A percentile compares a stretch with the other conserved stretches of the same genome.
Conservation (phyloP, 2,797 vertebrate species). For the Enteromius thamalakanensis region DNA sequence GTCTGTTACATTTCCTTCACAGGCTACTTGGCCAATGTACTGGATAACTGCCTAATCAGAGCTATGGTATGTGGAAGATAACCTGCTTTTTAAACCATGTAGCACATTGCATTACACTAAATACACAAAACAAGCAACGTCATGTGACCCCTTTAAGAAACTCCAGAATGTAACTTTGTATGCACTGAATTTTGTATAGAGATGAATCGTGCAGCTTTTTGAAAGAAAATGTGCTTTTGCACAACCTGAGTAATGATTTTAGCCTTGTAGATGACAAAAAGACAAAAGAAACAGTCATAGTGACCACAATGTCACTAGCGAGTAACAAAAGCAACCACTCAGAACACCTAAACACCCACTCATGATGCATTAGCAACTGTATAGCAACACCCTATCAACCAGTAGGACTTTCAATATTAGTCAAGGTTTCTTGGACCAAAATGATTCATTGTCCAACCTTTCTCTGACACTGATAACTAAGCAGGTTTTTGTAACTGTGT, state of each 20-base stretch:
- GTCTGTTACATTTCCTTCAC: too few species aligned
- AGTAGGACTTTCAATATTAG: neutral
- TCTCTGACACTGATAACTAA: neutral
- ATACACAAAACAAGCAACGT: too few species aligned
- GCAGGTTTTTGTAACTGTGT: neutral
- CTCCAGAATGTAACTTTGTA: neutral
- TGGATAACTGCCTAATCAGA: too few species aligned
- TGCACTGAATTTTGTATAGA: neutral
- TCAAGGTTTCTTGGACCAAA: neutral
- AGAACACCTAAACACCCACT: neutral
- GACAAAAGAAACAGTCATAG: neutral
- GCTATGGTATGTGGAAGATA: too few species aligned
- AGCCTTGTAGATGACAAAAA: neutral
- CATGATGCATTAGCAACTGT: neutral
- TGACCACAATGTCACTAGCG: neutral
- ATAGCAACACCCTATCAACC: neutral
- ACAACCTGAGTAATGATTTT: neutral
- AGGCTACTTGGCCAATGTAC: too few species aligned
- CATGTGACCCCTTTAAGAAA: neutral
- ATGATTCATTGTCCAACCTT: neutral
- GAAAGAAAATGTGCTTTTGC: neutral
- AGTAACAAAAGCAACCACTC: neutral
- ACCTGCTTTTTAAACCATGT: too few species aligned
- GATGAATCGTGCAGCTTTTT: neutral
- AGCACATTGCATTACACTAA: too few species aligned